Base-by-base conservation (phyloP, 2,888 invertebrate species). In the Cosmia trapezina region DNA sequence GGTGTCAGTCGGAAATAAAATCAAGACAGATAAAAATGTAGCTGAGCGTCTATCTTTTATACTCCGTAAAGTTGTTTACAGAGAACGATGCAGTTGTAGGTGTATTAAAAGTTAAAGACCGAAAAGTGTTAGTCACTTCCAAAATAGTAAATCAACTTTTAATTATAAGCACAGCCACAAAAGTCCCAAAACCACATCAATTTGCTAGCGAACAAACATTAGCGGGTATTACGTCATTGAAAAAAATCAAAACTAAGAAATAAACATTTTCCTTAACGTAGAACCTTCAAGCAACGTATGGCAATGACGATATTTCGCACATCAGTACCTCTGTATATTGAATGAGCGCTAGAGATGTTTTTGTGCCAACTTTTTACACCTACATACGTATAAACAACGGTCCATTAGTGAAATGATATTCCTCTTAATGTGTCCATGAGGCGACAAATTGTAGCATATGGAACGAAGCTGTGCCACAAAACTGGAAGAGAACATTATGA, bases 331-430 rank as follows among this genome's bases (percentile, higher is more conserved):
- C 79, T 78, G 76, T 83, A 85, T 87, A 88, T 90, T 89, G 87
- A 91, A 90, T 86, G 77, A 84, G 81, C 88, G 77, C 84, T 43
- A 37, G 87, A 78, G 70, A 80, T 78, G 80, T 86, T 86, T 84
- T 89, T 87, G 84, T 83, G 80, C 78, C 69, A 80, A 81, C 83
- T 89, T 91, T 91, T 89, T 84, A 87, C 80, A 86, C 75, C 75
- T 80, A 89, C 88, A 83, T 83, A 88, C 86, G 83, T 85, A 89
- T 86, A 90, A 90, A 89, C 91, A 91, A 90, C 87, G 87, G 89
- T 93, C 94, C 94, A 95, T 95, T 95, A 94, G 93, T 88, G 93
- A 91, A 93, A 94, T 94, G 91, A 94, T 94, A 93, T 94, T 93
- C 90, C 90, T 91, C 91, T 93, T 93, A 93, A 93, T 92, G 91